Conservation (phyloP, 2,797 vertebrate genomes). For the Ciconia nigra region DNA sequence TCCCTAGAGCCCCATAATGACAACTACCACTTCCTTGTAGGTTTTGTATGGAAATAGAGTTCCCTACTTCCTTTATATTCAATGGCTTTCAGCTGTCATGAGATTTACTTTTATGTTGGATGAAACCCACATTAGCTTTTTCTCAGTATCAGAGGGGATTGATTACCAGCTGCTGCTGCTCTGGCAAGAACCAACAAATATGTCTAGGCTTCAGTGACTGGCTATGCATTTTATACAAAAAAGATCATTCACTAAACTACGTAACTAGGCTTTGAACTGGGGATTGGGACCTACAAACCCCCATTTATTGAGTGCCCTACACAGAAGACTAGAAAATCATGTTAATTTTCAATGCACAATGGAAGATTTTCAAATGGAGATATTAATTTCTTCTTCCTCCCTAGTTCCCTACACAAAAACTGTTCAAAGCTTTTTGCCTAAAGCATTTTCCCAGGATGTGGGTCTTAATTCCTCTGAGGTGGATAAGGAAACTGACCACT, state of each 20-base stretch:
- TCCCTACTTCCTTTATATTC: neutral
- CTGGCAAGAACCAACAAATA: neutral
- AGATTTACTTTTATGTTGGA: neutral
- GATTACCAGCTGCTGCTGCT: neutral
- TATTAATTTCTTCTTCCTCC: neutral
- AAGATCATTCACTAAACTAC: neutral
- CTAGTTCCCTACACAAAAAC: neutral
- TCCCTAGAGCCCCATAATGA: neutral
- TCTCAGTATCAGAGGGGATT: neutral
- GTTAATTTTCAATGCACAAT: neutral
- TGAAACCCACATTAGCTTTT: neutral
- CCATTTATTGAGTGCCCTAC: neutral
- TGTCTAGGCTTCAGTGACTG: neutral
- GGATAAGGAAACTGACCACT: neutral
- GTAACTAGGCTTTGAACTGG: neutral
- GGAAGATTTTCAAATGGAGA: neutral
- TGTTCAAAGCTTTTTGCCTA: neutral
- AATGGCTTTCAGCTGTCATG: neutral
- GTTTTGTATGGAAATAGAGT: neutral
- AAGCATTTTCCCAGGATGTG: neutral
- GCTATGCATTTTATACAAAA: neutral
- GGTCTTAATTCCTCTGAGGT: neutral
- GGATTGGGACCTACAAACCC: neutral
- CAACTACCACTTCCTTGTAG: neutral
- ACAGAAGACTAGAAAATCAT: neutral